Evolutionary conservation across 2,888 invertebrate genomes (phyloP), one percentile per base, ranked within the genome.

Genomic region (Tinea semifulvella): DNA sequence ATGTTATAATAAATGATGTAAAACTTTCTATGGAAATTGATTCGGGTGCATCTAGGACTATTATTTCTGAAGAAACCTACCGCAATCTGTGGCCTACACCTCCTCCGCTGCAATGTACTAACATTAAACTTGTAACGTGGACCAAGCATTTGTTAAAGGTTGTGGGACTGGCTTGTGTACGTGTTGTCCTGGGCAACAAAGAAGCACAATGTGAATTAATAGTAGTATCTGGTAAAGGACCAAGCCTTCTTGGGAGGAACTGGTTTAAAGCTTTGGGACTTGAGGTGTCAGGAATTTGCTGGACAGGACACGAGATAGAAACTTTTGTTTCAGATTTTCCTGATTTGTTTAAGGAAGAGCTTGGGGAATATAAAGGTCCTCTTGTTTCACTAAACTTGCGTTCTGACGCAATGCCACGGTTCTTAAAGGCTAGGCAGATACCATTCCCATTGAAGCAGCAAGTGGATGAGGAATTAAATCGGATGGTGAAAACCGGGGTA

Each of bases 361-460:
- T 44, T 36, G 44, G 36, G 10, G 25, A 38, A 25, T 45, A 45
- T 25, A 25, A 28, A 27, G 39, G 45, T 14, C 39, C 45, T 13
- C 5, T 22, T 6, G 39, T 45, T 11, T 27, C 38, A 2, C 38
- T 45, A 11, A 31, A 22, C 17, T 20, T 38, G 13, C 28, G 19
- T 6, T 25, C 28, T 19, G 40, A 18, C 1, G 36, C 26, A 8
- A 20, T 5, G 22, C 47, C 47, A 1, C 43, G 19, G 22, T 46
- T 48, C 40, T 20, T 18, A 47, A 40, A 42, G 14, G 16, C 39
- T 1, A 31, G 50, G 10, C 44, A 47, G 1, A 48, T 53, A 10
- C 51, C 49, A 13, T 51, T 49, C 8, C 48, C 49, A n/a, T 11
- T 51, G n/a, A 49, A 36, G 19, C 11, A 49, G 10, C 35, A 45